Evolutionary conservation across 1,140 invertebrate species (phyloP).

Genomic region (Proctacanthus coquilletti): DNA sequence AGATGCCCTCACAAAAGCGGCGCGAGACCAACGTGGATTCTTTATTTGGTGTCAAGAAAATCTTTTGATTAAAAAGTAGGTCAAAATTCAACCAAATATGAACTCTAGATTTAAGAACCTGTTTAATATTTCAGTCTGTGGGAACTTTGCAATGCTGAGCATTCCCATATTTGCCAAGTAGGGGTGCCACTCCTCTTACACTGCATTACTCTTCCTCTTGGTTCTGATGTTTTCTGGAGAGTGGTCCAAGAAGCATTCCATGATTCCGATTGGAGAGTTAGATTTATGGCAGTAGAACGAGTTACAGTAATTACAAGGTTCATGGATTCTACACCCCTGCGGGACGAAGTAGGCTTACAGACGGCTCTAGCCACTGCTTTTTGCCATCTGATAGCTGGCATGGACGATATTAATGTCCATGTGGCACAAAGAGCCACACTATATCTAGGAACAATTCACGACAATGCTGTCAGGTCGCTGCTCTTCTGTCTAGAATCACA

Average conservation of each 20-base stretch:
- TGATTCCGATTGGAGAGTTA: slow-evolving; percentile 68
- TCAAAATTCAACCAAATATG: slow-evolving; percentile 6
- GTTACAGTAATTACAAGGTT: slow-evolving; percentile 84
- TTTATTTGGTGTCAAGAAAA: slow-evolving; percentile 97
- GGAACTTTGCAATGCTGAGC: slow-evolving; percentile 81
- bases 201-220: slow-evolving; percentile 81
- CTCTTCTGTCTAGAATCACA: slow-evolving; percentile 80
- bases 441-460: slow-evolving; percentile 87
- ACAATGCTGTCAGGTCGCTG: slow-evolving; percentile 64
- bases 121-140: slow-evolving; percentile 55
- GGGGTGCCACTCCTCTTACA: slow-evolving; percentile 83
- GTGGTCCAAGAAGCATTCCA: slow-evolving; percentile 89
- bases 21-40: slow-evolving; percentile 84
- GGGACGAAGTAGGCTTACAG: slow-evolving; percentile 69
- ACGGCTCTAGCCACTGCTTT: slow-evolving; percentile 92
- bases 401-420: slow-evolving; percentile 89
- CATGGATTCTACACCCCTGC: slow-evolving; percentile 75
- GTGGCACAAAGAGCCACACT: slow-evolving; percentile 87
- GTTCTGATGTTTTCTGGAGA: slow-evolving; percentile 88
- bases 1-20: slow-evolving; percentile 76
- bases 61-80: slow-evolving; percentile 84
- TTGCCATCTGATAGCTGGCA: slow-evolving; percentile 87
- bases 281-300: slow-evolving; percentile 88
- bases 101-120: neutral
- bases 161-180: slow-evolving; percentile 82